Conservation (phyloP, 2,113 vertebrate species). For the Taurulus bubalis region DNA sequence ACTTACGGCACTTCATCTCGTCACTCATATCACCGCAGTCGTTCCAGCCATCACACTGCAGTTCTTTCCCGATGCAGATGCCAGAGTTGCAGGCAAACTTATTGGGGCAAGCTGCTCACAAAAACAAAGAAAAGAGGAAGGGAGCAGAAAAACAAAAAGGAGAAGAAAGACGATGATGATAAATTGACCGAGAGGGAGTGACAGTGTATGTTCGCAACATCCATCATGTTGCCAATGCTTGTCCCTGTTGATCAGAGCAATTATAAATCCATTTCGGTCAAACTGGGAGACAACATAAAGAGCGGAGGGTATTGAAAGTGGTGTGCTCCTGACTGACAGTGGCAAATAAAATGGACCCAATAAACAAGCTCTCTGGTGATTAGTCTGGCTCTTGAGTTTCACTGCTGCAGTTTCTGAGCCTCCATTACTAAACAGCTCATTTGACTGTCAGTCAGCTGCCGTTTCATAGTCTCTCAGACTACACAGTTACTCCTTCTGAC, state of each 20-base stretch:
- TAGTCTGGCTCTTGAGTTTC: constrained; percentile 61
- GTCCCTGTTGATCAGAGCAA: constrained; percentile 67
- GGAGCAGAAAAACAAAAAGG: constrained; percentile 1
- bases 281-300: constrained; percentile 55
- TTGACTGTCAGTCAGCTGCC: constrained; percentile 59
- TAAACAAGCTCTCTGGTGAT: constrained; percentile 70
- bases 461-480: constrained; percentile 14
- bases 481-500: constrained; percentile 11
- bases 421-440: constrained; percentile 49
- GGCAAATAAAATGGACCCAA: constrained; percentile 69
- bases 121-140: constrained; percentile 18
- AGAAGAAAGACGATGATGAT: constrained; percentile 25
- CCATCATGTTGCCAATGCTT: constrained; percentile 55
- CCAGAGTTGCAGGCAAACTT: constrained; percentile 79
- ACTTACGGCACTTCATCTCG: constrained; percentile 82
- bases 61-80: constrained; percentile 73
- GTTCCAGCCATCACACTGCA: constrained; percentile 84
- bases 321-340: constrained; percentile 64
- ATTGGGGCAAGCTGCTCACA: constrained; percentile 79
- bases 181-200: constrained; percentile 48
- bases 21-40: constrained; percentile 86
- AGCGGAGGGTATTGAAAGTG: constrained; percentile 51
- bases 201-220: constrained; percentile 57
- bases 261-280: constrained; percentile 71
- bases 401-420: constrained; percentile 35